Evolutionary conservation across 2,888 invertebrate genomes (phyloP).

Genomic region (Rhimphoctona megacephalus): DNA sequence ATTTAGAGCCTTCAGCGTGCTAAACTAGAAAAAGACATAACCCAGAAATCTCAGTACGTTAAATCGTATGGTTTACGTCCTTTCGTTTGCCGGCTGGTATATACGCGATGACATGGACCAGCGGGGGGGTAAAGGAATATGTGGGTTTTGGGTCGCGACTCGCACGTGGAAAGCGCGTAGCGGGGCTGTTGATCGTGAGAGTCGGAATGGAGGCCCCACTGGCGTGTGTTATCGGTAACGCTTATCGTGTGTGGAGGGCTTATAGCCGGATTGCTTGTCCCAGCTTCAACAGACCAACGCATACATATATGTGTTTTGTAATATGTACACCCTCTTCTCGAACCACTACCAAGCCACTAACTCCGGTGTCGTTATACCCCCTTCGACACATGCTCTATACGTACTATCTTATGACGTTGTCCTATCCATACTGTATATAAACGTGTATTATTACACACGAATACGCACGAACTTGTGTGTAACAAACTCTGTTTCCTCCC

Average conservation of each 20-base stretch:
- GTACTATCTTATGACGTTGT: conserved; percentile 46
- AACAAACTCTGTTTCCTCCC: conserved; percentile 33
- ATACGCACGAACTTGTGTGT: conserved; percentile 9
- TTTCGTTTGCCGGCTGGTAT: neutral
- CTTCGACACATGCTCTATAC: conserved; percentile 63
- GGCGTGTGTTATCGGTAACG: conserved; percentile 81
- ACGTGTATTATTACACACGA: conserved; percentile 18
- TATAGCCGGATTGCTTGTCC: conserved; percentile 79
- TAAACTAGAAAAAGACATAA: neutral
- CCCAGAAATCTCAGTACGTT: neutral
- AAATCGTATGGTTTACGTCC: conserved; percentile 12
- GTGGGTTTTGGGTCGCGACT: conserved; percentile 13
- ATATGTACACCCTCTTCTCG: conserved; percentile 21
- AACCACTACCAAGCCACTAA: conserved; percentile 21
- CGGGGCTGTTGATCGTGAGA: conserved; percentile 41
- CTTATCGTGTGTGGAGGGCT: conserved; percentile 83
- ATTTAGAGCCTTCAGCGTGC: conserved; percentile 77
- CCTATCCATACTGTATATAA: conserved; percentile 49
- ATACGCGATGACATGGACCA: neutral
- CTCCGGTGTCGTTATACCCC: conserved; percentile 37
- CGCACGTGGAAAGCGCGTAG: conserved; percentile 35
- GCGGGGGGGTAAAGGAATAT: conserved; percentile 2
- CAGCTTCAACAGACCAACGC: conserved; percentile 43
- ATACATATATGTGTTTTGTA: conserved; percentile 12
- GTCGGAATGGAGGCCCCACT: conserved; percentile 65